Percentiles rank a stretch among this genome's conserved stretches.
These are phyloP conservation scores for Epicampocera succincta DNA, from an alignment of 2,888 invertebrate species.

Conservation along the genomic window DNA sequence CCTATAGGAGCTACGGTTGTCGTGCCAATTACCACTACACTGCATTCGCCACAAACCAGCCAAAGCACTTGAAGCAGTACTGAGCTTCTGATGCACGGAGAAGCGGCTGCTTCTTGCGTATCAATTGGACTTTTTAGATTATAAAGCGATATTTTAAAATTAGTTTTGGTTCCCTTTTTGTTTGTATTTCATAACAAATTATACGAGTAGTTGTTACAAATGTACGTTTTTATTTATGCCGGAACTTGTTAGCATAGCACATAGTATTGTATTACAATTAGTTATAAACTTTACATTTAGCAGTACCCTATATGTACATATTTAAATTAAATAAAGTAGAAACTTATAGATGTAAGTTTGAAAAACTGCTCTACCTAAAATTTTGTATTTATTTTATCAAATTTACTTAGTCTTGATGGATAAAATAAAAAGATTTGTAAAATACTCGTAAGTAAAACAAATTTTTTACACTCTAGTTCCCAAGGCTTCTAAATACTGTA, in stretches of 20 bases:
- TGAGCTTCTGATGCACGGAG: background rate
- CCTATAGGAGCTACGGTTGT: constrained; percentile 26
- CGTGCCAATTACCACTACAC: constrained; percentile 27
- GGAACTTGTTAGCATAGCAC: too few relatives aligned
- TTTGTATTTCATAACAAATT: background rate
- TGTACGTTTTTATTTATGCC: constrained; percentile 4
- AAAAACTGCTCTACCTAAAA: background rate
- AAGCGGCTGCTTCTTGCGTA: background rate
- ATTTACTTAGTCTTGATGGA: too few relatives aligned
- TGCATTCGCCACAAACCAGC: constrained; percentile 17
- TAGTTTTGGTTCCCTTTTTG: too few relatives aligned
- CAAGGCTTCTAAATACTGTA: too few relatives aligned
- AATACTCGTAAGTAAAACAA: too few relatives aligned
- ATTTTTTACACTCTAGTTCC: too few relatives aligned
- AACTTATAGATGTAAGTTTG: constrained; percentile 45
- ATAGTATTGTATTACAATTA: too few relatives aligned
- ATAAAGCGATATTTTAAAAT: constrained; percentile 41
- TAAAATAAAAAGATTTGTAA: too few relatives aligned
- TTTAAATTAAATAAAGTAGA: constrained; percentile 45
- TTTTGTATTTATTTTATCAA: constrained; percentile 14
- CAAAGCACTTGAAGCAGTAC: constrained; percentile 16
- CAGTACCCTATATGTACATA: background rate
- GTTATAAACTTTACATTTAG: constrained; percentile 30
- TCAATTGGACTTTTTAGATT: constrained; percentile 11
- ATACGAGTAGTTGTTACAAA: too few relatives aligned